Evolutionary conservation across 2,797 vertebrate genomes (phyloP).

Genomic region (Poecilia gillii): DNA sequence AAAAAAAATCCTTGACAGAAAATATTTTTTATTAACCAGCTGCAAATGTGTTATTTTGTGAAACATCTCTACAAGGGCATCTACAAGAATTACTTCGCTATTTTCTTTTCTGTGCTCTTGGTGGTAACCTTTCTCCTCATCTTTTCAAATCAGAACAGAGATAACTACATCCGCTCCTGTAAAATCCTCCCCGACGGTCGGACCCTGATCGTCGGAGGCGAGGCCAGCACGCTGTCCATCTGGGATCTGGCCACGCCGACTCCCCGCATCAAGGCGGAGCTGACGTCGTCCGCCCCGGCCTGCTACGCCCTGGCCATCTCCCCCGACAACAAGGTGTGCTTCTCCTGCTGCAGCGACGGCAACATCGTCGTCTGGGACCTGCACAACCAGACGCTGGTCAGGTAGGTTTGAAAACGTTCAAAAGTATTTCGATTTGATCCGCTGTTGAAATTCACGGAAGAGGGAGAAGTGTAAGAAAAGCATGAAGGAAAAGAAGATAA

Average conservation of each 20-base stretch:
- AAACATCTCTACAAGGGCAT: not conserved
- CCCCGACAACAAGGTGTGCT: constrained; percentile 85
- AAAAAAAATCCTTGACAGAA: not conserved
- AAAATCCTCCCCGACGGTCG: constrained; percentile 77
- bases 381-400: constrained; percentile 78
- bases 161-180: constrained; percentile 82
- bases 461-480: not conserved
- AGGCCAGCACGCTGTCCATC: constrained; percentile 80
- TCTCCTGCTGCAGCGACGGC: constrained; percentile 91
- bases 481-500: not conserved
- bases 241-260: constrained; percentile 80
- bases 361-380: constrained; percentile 82
- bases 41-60: not conserved
- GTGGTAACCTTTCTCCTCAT: not conserved
- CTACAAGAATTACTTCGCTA: not conserved
- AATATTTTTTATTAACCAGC: not conserved
- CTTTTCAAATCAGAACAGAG: constrained; percentile 71
- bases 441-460: not conserved
- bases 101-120: not conserved
- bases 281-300: constrained; percentile 75
- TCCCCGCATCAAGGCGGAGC: constrained; percentile 79
- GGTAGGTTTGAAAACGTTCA: constrained; percentile 43
- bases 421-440: not conserved
- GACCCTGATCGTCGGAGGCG: constrained; percentile 76
- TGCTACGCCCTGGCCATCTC: constrained; percentile 80